Evolutionary conservation across 2,888 invertebrate species (phyloP), one percentile per base, ranked within the genome.

Genomic region (Phyllotreta striolata): DNA sequence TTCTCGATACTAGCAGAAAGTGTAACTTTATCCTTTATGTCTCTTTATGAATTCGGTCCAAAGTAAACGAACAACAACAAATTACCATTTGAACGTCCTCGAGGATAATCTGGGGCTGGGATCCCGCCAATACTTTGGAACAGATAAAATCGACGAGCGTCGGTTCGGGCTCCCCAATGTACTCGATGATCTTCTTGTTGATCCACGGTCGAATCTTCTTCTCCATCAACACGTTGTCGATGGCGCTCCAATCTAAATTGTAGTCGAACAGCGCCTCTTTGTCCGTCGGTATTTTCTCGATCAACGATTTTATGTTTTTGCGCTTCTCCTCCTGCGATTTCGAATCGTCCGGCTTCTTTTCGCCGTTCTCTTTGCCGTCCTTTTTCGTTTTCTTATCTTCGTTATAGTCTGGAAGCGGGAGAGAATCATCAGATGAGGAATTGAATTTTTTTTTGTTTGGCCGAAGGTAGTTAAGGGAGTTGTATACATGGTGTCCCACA

Each of bases 111-210:
- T 95, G 93, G 41, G 99, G 98, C 71, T 92, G 89, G 76, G 93
- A 93, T 67, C 96, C 94, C 12, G 94, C 93, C 81, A 96, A 86
- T 72, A 99, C 95, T 85, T 98, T 98, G 77, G 96, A 95, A 84
- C 98, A 98, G 80, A 99, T 98, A 84, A 99, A 99, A 85, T 98
- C 98, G n/a, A 98, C 96, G 58, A 99, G 85, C 9, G 97, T 96
- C 37, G 95, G 95, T 82, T 99, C 99, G 12, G 98, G 98, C 83
- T 99, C 99, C 40, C 99, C 98, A 79, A 99, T 98, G 83, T 98
- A 99, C 84, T 99, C 98, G 70, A 97, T 93, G 63, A 99, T 98
- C 85, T 99, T 99, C 84, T 98, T 99, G 84, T 97, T 97, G 75
- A 99, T 97, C 99, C 99, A 99, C 49, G 99, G 98, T 69, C 96